phyloP scores from a whole-genome alignment of 2,113 vertebrate genomes.

The Mustelus asterias region DNA sequence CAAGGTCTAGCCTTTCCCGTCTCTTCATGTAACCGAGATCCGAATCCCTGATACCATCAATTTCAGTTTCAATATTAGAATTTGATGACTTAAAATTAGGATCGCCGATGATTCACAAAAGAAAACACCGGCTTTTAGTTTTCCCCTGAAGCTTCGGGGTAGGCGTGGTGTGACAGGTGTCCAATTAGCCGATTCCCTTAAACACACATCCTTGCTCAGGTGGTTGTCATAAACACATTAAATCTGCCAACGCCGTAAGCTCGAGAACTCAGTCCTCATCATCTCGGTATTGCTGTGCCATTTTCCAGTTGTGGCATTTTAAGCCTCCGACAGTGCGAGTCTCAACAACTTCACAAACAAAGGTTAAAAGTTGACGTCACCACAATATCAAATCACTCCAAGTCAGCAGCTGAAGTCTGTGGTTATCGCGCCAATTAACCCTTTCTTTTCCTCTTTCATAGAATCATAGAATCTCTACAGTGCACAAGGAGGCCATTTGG shows the following conservation, averaged over 20 bases:
- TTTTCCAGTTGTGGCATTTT: background rate
- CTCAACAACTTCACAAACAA: background rate
- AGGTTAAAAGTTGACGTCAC: background rate
- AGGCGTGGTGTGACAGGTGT: background rate
- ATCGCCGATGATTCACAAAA: too few species aligned
- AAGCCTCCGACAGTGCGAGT: background rate
- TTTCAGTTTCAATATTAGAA: too few species aligned
- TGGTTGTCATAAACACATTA: background rate
- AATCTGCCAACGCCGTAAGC: background rate
- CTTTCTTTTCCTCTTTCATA: background rate
- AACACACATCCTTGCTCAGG: background rate
- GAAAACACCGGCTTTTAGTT: background rate
- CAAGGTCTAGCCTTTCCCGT: too few species aligned
- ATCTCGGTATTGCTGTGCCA: background rate
- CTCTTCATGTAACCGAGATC: too few species aligned
- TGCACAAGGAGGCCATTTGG: too few species aligned
- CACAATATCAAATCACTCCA: background rate
- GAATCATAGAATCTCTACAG: too few species aligned
- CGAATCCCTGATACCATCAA: too few species aligned
- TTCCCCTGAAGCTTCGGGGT: background rate
- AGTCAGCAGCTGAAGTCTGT: background rate
- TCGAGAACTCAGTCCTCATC: background rate
- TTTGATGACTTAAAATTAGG: too few species aligned
- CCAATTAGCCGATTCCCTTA: background rate
- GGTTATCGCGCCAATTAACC: background rate